Percentiles rank a stretch among this genome's conserved stretches.
Conservation (phyloP, 1,140 invertebrate species). For the Drosophila santomea region DNA sequence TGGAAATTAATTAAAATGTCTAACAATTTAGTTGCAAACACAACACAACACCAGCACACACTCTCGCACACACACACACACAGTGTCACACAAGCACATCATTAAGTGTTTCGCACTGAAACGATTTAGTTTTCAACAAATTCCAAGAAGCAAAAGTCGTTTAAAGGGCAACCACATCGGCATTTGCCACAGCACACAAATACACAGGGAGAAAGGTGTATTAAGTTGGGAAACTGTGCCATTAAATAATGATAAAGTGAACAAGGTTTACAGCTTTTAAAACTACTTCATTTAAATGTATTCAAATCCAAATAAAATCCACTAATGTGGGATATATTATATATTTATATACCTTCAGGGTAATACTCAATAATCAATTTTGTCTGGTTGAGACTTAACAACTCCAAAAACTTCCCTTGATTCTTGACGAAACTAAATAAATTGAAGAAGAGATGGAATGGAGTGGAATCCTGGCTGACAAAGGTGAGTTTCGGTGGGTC, state of each 20-base stretch:
- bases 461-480: neutral
- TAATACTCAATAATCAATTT: no score
- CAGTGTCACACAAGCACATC: conserved; percentile 5
- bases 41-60: conserved; percentile 20
- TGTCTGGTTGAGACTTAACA: no score
- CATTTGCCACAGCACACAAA: conserved; percentile 4
- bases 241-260: no score
- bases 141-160: conserved; percentile 38
- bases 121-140: conserved; percentile 47
- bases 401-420: no score
- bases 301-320: no score
- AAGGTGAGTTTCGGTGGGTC: conserved; percentile 14
- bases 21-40: conserved; percentile 43
- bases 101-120: conserved; percentile 27
- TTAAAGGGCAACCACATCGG: conserved; percentile 44
- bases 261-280: no score
- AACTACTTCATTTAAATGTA: no score
- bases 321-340: no score
- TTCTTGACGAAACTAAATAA: neutral
- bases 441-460: neutral
- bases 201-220: neutral
- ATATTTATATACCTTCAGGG: no score
- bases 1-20: conserved; percentile 65
- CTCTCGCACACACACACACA: conserved; percentile 7
- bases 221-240: neutral